Evolutionary conservation across 2,888 invertebrate genomes (phyloP).

Genomic region (Drosophila setosimentum): DNA sequence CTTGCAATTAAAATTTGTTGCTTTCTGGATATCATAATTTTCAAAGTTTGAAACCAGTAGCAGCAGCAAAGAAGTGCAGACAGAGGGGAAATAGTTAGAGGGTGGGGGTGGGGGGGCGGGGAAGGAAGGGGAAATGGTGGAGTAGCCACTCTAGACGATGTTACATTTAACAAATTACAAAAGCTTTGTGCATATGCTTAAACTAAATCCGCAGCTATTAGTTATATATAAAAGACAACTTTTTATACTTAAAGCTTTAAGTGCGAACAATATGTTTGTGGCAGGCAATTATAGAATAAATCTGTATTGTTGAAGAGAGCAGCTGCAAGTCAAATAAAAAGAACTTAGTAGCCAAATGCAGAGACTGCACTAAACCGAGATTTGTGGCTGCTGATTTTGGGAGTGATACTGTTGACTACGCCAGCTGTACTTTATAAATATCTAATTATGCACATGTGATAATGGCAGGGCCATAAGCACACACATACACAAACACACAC

Average conservation of each 20-base stretch:
- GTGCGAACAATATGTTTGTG: background rate
- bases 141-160: slow-evolving; percentile 3
- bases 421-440: slow-evolving; percentile 47
- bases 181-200: slow-evolving; percentile 64
- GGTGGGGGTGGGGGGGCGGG: too few species aligned
- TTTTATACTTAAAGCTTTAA: slow-evolving; percentile 24
- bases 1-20: slow-evolving; percentile 81
- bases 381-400: slow-evolving; percentile 30
- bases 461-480: background rate
- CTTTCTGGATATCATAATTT: slow-evolving; percentile 78
- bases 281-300: background rate
- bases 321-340: background rate
- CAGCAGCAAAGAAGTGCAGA: background rate
- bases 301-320: background rate
- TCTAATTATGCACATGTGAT: slow-evolving; percentile 45
- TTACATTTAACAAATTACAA: slow-evolving; percentile 67
- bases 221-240: slow-evolving; percentile 53
- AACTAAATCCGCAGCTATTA: slow-evolving; percentile 43
- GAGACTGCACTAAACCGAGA: slow-evolving; percentile 23
- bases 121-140: background rate
- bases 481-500: background rate
- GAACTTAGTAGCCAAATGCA: background rate
- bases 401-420: background rate
- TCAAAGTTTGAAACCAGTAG: slow-evolving; percentile 63
- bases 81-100: too few species aligned